Conservation (phyloP, 1,140 invertebrate genomes). For the Macrobrachium nipponense region DNA sequence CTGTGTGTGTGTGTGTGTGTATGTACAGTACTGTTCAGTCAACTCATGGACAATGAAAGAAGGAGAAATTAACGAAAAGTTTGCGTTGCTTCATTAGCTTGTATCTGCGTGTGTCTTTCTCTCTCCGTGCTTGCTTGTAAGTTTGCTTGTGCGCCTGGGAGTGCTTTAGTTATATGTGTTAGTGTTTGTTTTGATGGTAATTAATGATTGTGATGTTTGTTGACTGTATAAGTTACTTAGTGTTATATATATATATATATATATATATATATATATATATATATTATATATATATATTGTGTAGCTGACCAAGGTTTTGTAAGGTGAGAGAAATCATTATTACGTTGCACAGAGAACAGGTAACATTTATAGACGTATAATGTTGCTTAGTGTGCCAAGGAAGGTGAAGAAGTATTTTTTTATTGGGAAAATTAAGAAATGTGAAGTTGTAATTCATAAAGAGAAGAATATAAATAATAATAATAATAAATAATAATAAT, state of each 20-base stretch:
- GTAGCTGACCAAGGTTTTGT: no score
- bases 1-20: neutral
- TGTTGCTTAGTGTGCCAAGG: no score
- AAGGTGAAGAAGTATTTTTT: no score
- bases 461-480: no score
- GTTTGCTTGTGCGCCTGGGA: conserved; percentile 9
- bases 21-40: neutral
- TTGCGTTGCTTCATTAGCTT: neutral
- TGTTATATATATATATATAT: neutral
- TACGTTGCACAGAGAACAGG: no score
- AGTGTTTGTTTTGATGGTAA: conserved; percentile 1
- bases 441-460: no score
- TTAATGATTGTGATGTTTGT: conserved; percentile 1
- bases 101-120: conserved; percentile 12
- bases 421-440: no score
- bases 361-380: no score
- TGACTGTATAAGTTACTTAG: neutral
- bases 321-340: no score
- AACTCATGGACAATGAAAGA: neutral
- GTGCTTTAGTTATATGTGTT: neutral
- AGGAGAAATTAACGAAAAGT: neutral
- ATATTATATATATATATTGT: neutral
- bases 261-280: conserved; percentile 3
- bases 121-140: neutral
- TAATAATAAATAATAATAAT: no score